Evolutionary conservation across 1,140 invertebrate species (phyloP).

Genomic region (Wiebesia pumilae): DNA sequence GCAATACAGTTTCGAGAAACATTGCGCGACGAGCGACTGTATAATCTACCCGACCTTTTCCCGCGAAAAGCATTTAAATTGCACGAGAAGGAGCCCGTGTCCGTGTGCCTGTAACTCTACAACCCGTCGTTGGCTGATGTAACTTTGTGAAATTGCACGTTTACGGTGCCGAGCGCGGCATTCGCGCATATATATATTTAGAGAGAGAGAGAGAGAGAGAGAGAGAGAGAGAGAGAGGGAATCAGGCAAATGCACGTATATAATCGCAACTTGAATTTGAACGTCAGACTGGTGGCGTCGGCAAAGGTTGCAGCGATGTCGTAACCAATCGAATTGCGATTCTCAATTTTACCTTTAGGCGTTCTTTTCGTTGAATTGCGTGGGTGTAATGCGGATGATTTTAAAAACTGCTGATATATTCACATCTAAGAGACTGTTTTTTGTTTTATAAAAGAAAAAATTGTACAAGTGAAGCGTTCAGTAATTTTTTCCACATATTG

Average conservation of each 20-base stretch:
- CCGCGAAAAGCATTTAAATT: conserved; percentile 36
- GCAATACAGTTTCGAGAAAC: background rate
- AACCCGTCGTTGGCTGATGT: background rate
- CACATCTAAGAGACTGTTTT: background rate
- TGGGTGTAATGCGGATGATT: background rate
- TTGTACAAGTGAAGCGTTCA: background rate
- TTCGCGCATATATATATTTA: too few relatives aligned
- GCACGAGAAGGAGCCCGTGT: background rate
- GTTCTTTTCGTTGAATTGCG: background rate
- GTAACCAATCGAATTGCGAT: conserved; percentile 12
- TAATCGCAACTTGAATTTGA: conserved; percentile 31
- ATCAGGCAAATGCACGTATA: background rate
- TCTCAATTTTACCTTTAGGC: background rate
- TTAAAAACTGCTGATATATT: background rate
- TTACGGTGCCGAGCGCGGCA: background rate
- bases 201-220: background rate
- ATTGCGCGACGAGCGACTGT: background rate
- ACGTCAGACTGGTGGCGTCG: background rate
- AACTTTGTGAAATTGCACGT: conserved; percentile 37
- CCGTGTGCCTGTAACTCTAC: background rate
- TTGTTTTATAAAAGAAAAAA: background rate
- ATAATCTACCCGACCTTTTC: conserved; percentile 1
- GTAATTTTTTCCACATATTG: background rate
- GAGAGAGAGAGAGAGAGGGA: background rate
- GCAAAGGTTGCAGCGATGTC: background rate